These are phyloP conservation scores for Dendropsophus ebraccatus DNA, from an alignment of 2,113 vertebrate species.

Conservation along the genomic window DNA sequence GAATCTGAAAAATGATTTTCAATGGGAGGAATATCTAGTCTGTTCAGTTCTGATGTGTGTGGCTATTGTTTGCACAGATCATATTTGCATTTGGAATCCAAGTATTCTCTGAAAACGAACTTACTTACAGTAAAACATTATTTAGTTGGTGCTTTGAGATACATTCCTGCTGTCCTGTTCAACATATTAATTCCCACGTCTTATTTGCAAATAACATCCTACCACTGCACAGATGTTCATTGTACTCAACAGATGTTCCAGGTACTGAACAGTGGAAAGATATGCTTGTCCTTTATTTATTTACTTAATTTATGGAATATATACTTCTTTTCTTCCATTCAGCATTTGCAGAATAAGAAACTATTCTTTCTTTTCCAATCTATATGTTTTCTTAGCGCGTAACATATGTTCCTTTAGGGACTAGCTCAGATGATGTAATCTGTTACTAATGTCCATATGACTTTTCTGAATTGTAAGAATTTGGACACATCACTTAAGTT, in stretches of 20 bases:
- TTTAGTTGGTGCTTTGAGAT: not conserved
- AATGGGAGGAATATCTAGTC: constrained; percentile 23
- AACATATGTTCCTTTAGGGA: not conserved
- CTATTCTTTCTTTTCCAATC: not conserved
- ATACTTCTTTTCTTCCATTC: not conserved
- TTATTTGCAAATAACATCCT: constrained; percentile 3
- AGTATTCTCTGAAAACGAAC: not conserved
- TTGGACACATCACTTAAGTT: not conserved
- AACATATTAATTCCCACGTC: constrained; percentile 15
- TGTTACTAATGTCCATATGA: not conserved
- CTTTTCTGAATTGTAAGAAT: not conserved
- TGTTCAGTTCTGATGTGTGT: constrained; percentile 6
- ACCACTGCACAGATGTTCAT: constrained; percentile 35
- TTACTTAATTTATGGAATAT: not conserved
- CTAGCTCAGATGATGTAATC: not conserved
- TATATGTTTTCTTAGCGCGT: not conserved
- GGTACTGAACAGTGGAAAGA: not conserved
- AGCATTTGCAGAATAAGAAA: not conserved
- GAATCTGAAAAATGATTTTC: constrained; percentile 21
- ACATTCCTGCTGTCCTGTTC: constrained; percentile 6
- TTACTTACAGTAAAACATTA: constrained; percentile 20
- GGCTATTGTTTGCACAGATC: not conserved
- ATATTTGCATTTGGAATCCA: constrained; percentile 36
- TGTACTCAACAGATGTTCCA: constrained; percentile 7
- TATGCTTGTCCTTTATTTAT: not conserved